Conservation (phyloP, 2,113 vertebrate species). For the Shinisaurus crocodilurus region DNA sequence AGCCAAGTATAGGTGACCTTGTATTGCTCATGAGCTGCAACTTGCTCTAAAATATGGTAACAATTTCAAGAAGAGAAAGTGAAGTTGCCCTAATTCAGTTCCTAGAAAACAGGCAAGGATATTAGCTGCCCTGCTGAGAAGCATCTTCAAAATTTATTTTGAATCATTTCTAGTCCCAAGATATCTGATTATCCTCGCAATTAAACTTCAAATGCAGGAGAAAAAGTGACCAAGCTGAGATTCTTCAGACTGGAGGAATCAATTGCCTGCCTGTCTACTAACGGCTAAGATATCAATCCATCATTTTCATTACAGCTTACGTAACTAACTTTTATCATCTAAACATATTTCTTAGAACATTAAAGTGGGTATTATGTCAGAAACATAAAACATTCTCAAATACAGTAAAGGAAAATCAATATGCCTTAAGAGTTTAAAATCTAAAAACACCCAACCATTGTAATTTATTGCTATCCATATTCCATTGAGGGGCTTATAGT, state of each 20-base stretch:
- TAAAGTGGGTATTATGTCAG: neutral
- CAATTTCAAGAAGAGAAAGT: neutral
- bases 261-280: neutral
- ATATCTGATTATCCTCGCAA: neutral
- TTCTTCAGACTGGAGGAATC: neutral
- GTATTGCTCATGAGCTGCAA: neutral
- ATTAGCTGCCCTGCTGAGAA: neutral
- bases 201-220: neutral
- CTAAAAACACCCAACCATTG: neutral
- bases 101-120: neutral
- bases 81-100: neutral
- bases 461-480: neutral
- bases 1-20: neutral
- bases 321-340: neutral
- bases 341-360: constrained; percentile 4
- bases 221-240: neutral
- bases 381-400: neutral
- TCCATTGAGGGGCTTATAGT: neutral
- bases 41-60: neutral
- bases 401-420: neutral
- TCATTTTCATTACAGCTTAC: neutral
- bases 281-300: neutral
- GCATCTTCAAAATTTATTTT: neutral
- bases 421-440: neutral
- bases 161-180: neutral